A percentile compares a stretch with the other conserved stretches of the same genome.
Conservation (phyloP, 2,888 invertebrate species). For the Leucophenga montana region DNA sequence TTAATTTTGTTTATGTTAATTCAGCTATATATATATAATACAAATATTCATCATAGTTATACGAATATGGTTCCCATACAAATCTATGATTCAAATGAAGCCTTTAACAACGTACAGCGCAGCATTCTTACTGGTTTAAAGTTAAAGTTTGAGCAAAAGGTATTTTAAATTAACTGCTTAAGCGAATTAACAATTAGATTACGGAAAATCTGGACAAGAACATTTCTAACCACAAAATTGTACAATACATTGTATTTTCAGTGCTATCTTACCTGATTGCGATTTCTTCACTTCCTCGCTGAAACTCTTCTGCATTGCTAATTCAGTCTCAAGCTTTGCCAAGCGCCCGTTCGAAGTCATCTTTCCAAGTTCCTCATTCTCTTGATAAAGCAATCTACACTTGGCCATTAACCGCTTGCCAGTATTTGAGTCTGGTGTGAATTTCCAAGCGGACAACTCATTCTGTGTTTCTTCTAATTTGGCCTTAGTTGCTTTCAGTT, state of each 20-base stretch:
- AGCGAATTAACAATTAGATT: too few species aligned
- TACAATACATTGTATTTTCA: too few species aligned
- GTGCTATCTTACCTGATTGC: conserved; percentile 83
- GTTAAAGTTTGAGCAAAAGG: too few species aligned
- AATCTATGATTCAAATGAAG: too few species aligned
- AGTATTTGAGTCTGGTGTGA: conserved; percentile 98
- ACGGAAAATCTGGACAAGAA: too few species aligned
- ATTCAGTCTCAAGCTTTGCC: conserved; percentile 95
- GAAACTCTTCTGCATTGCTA: conserved; percentile 94
- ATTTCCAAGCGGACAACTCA: conserved; percentile 98
- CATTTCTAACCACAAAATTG: too few species aligned
- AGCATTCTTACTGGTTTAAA: too few species aligned
- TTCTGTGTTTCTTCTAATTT: conserved; percentile 97
- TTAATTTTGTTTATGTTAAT: background rate
- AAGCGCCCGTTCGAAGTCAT: conserved; percentile 95
- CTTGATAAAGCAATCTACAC: conserved; percentile 93
- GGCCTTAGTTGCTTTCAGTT: conserved; percentile 90
- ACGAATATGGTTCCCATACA: too few species aligned
- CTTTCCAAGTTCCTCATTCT: conserved; percentile 97
- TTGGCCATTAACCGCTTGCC: conserved; percentile 98
- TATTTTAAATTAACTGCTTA: too few species aligned
- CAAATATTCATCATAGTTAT: too few species aligned
- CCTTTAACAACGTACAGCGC: too few species aligned
- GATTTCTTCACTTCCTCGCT: conserved; percentile 97
- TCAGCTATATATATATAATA: too few species aligned